Base-by-base conservation (phyloP, 2,888 invertebrate species). In the Drosophila flavopinicola region DNA sequence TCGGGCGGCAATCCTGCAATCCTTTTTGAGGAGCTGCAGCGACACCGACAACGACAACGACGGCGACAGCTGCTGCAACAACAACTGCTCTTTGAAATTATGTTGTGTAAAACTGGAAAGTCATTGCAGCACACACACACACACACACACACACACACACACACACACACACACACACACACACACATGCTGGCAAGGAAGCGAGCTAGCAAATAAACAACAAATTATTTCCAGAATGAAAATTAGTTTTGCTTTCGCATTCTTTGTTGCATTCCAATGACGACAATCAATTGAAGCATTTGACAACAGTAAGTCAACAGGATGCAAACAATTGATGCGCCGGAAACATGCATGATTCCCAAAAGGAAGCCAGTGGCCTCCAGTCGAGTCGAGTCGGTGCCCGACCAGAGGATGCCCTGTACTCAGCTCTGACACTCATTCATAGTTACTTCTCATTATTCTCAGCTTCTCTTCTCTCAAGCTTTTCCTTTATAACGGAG, bases 201-300 rank as follows among this genome's bases (percentile, higher is more conserved):
- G 35, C 33, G 35, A 9, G 27, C 37, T 47, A 44, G 29, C 57
- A 75, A 65, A 70, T 61, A 71, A 71, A 66, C 58, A 77, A 75
- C 25, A 72, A 63, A 74, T 78, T 69, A 79, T 71, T 71, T 73
- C 15, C 45, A 61, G 63, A 57, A 78, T 82, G 66, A 63, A 85
- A 78, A 85, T 79, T 70, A 76, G 79, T 83, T 80, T 66, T 51
- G 35, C 57, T 24, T 11, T 32, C 9, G 13, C 30, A 59, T 38
- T 23, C 44, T 35, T 57, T 61, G 45, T 39, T 68, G 63, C 49
- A 61, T 53, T 23, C 32, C 57, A 52, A 44, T 39, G 49, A 35
- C 29, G 44, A 30, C 60, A 59, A 29, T 20, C 47, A 38, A 67
- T 53, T 48, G 52, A 61, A 35, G 48, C 33, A 17, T 58, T 57